These are phyloP conservation scores for Drosophila peninsularis DNA, from an alignment of 2,888 invertebrate species.

Conservation along the genomic window DNA sequence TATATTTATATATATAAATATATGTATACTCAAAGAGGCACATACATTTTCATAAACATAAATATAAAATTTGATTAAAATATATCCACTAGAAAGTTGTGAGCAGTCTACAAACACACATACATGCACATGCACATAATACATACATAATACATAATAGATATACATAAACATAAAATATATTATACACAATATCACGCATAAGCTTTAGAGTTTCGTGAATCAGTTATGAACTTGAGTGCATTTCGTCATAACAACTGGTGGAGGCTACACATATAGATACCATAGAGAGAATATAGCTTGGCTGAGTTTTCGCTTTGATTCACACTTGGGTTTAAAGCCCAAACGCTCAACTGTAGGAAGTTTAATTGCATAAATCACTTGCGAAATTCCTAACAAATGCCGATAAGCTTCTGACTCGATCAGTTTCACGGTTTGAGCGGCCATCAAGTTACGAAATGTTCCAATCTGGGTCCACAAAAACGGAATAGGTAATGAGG, in stretches of 20 bases:
- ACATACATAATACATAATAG: too few relatives aligned
- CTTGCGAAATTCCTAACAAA: slow-evolving; percentile 29
- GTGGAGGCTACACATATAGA: neutral
- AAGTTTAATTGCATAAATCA: slow-evolving; percentile 43
- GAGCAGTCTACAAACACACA: too few relatives aligned
- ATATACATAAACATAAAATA: neutral
- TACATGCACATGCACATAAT: too few relatives aligned
- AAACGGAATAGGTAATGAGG: slow-evolving; percentile 60
- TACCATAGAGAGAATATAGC: neutral
- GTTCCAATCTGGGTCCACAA: slow-evolving; percentile 61
- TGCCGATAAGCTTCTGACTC: slow-evolving; percentile 36
- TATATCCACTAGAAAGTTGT: too few relatives aligned
- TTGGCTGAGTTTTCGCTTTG: neutral
- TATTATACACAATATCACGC: neutral
- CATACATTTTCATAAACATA: too few relatives aligned
- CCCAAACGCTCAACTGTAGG: neutral
- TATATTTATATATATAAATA: too few relatives aligned
- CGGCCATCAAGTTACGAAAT: slow-evolving; percentile 34
- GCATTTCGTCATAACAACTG: slow-evolving; percentile 1
- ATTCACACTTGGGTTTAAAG: neutral
- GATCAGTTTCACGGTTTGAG: slow-evolving; percentile 46
- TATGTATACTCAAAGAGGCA: too few relatives aligned
- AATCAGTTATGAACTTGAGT: neutral
- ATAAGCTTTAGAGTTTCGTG: neutral
- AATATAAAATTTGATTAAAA: too few relatives aligned